phyloP scores from a whole-genome alignment of 1,140 invertebrate genomes.

The Meloidogyne floridensis region DNA sequence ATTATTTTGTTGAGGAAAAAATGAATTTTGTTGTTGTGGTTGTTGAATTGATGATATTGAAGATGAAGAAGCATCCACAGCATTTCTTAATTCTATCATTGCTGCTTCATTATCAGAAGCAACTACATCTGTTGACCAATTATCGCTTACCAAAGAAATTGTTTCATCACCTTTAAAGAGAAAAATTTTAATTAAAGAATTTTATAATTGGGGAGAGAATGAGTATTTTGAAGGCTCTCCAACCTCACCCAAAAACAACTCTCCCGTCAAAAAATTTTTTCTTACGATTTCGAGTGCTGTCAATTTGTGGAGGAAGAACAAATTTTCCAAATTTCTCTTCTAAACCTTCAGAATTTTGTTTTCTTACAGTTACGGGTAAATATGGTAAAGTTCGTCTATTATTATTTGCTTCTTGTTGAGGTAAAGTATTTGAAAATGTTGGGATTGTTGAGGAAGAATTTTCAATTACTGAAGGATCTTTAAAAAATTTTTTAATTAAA shows the following conservation, averaged over 20 bases:
- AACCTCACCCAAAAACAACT: no score
- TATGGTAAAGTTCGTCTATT: conserved; percentile 67
- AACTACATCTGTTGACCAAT: conserved; percentile 94
- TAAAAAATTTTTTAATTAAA: background rate
- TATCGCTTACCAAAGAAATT: conserved; percentile 72
- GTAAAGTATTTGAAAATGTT: conserved; percentile 31
- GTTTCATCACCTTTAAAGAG: conserved; percentile 57
- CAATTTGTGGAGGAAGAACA: conserved; percentile 73
- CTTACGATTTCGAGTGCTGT: conserved; percentile 50
- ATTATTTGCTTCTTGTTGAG: conserved; percentile 34
- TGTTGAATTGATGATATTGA: background rate
- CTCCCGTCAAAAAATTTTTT: background rate
- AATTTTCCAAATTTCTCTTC: conserved; percentile 99
- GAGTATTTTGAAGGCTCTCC: no score
- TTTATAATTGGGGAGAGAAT: no score
- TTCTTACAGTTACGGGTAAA: conserved; percentile 73
- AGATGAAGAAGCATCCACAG: background rate
- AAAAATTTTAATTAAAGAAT: conserved; percentile 17
- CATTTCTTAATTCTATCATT: conserved; percentile 5
- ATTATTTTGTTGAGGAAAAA: background rate
- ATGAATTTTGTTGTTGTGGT: background rate
- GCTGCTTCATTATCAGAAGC: conserved; percentile 83
- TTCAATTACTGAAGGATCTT: conserved; percentile 36
- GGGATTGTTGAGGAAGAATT: conserved; percentile 44
- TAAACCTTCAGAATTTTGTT: conserved; percentile 76